These are phyloP conservation scores for Poliocrania exsul DNA, from an alignment of 2,797 vertebrate species.

Conservation along the genomic window DNA sequence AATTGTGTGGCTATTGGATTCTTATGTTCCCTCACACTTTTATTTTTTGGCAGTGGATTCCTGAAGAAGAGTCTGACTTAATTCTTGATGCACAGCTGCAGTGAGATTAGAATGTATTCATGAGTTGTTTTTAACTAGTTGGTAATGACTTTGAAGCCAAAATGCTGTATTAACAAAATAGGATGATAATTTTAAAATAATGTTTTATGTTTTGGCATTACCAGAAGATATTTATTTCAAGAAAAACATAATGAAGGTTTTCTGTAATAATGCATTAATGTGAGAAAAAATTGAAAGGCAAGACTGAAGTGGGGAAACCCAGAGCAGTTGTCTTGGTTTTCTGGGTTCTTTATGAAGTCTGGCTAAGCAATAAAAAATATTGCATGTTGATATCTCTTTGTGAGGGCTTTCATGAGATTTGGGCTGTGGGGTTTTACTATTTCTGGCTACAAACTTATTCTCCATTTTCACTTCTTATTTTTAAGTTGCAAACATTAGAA, in stretches of 20 bases:
- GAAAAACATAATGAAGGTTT: background rate
- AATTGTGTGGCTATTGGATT: background rate
- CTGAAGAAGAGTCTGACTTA: background rate
- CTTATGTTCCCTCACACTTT: background rate
- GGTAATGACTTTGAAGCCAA: background rate
- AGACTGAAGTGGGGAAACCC: background rate
- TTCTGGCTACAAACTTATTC: background rate
- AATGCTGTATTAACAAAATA: background rate
- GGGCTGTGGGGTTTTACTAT: rapidly evolving
- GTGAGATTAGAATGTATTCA: background rate
- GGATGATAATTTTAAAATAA: background rate
- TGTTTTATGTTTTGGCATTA: background rate
- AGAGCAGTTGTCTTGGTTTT: background rate
- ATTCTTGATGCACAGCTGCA: background rate
- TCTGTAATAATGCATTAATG: background rate
- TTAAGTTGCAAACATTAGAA: background rate
- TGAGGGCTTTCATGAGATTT: background rate
- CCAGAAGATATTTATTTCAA: background rate
- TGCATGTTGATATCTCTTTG: background rate
- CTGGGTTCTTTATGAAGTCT: background rate
- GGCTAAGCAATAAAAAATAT: background rate
- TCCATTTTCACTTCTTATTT: background rate
- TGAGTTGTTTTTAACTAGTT: background rate
- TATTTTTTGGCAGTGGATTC: background rate
- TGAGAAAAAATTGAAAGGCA: background rate